phyloP scores from a whole-genome alignment of 1,140 invertebrate genomes.

The Aricia agestis region DNA sequence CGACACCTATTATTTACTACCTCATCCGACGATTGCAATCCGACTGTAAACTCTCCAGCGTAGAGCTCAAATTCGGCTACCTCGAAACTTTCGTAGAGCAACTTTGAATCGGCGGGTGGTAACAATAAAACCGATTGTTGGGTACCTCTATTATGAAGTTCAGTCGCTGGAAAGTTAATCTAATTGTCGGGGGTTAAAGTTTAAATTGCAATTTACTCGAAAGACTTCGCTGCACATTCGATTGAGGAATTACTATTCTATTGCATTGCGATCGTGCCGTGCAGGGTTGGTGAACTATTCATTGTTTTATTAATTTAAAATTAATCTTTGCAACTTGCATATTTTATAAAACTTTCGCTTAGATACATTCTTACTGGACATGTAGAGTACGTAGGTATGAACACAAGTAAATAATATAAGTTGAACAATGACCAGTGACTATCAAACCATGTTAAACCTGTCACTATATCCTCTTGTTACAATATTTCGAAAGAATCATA shows the following conservation, averaged over 20 bases:
- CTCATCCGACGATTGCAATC: constrained; percentile 25
- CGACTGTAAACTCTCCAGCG: constrained; percentile 24
- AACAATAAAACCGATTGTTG: constrained; percentile 70
- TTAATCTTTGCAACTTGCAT: background rate
- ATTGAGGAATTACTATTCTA: constrained; percentile 69
- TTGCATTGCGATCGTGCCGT: constrained; percentile 59
- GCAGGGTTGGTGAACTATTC: constrained; percentile 34
- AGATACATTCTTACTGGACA: background rate
- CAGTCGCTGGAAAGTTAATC: constrained; percentile 30
- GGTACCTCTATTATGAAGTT: constrained; percentile 43
- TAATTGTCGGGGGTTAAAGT: constrained; percentile 31
- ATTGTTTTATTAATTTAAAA: background rate
- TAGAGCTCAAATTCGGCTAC: constrained; percentile 37
- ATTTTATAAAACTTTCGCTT: background rate
- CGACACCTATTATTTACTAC: constrained; percentile 64
- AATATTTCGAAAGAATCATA: too few species aligned
- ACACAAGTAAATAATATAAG: too few species aligned
- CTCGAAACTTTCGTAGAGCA: constrained; percentile 35
- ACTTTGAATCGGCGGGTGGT: constrained; percentile 68
- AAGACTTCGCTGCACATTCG: constrained; percentile 36
- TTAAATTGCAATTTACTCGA: constrained; percentile 22
- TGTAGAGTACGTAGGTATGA: too few species aligned
- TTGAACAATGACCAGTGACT: too few species aligned
- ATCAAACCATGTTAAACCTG: too few species aligned
- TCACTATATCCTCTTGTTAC: too few species aligned